Evolutionary conservation across 2,888 invertebrate genomes (phyloP).

Genomic region (Gisinianus flammeolus): DNA sequence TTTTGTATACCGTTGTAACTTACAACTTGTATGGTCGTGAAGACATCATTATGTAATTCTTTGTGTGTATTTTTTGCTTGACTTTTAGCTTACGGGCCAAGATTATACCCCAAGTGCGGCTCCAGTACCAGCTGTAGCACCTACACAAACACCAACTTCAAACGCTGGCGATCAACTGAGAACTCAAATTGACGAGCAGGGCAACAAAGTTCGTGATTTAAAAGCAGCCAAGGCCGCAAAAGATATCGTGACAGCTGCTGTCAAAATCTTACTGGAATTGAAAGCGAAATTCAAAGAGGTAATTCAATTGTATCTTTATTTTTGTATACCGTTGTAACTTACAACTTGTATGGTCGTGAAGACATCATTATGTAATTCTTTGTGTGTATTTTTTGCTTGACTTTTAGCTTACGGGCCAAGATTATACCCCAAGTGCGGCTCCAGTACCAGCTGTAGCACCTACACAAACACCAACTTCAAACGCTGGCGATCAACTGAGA

Average conservation of each 20-base stretch:
- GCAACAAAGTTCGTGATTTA: slow-evolving; percentile 74
- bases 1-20: not conserved
- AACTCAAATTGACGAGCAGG: slow-evolving; percentile 60
- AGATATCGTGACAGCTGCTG: slow-evolving; percentile 62
- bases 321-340: not conserved
- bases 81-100: slow-evolving; percentile 21
- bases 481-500: not conserved
- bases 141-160: slow-evolving; percentile 13
- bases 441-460: not conserved
- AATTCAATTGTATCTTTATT: not conserved
- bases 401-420: slow-evolving; percentile 23
- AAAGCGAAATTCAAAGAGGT: slow-evolving; percentile 76
- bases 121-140: not conserved
- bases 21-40: not conserved
- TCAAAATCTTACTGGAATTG: slow-evolving; percentile 71
- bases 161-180: not conserved
- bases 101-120: slow-evolving; percentile 17
- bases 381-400: too few relatives aligned
- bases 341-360: not conserved
- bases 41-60: slow-evolving; percentile 60
- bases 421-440: slow-evolving; percentile 11
- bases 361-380: slow-evolving; percentile 60
- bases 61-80: too few relatives aligned
- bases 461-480: slow-evolving; percentile 8
- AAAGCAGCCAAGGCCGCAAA: slow-evolving; percentile 66